Evolutionary conservation across 2,797 vertebrate species (phyloP).

Genomic region (Paguma larvata): DNA sequence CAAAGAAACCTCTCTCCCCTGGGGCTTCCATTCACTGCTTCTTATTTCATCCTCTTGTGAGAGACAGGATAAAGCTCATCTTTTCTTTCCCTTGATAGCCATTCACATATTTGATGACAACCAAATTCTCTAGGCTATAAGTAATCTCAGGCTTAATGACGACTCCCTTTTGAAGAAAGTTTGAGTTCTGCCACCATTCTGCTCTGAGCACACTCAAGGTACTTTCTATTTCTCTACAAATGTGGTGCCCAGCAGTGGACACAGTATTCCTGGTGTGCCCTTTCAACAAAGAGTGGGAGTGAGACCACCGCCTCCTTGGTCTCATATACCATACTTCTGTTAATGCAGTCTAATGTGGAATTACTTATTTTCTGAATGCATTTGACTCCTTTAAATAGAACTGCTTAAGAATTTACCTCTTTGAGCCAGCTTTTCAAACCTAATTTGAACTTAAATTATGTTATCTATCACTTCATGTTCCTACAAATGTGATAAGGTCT

Average conservation of each 20-base stretch:
- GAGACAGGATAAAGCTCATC: background rate
- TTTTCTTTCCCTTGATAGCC: conserved; percentile 20
- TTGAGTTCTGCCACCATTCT: background rate
- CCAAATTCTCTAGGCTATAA: background rate
- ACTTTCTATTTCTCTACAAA: background rate
- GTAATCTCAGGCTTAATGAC: background rate
- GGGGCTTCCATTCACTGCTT: background rate
- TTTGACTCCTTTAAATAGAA: background rate
- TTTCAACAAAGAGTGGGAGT: background rate
- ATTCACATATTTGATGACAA: background rate
- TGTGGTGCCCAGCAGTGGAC: background rate
- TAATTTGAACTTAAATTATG: conserved; percentile 51
- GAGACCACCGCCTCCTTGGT: background rate
- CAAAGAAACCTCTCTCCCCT: background rate
- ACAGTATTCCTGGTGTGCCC: background rate
- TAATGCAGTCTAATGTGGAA: background rate
- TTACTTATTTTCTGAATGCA: background rate
- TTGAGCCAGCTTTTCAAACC: conserved; percentile 45
- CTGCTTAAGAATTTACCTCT: background rate
- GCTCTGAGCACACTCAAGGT: background rate
- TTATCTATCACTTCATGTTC: conserved; percentile 29
- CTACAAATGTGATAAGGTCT: conserved; percentile 3
- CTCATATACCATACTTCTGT: background rate
- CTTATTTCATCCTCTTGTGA: background rate
- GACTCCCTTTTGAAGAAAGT: background rate